Percentiles rank a stretch among this genome's conserved stretches.
These are phyloP conservation scores for Micromesistius poutassou DNA, from an alignment of 2,797 vertebrate species.

Conservation along the genomic window DNA sequence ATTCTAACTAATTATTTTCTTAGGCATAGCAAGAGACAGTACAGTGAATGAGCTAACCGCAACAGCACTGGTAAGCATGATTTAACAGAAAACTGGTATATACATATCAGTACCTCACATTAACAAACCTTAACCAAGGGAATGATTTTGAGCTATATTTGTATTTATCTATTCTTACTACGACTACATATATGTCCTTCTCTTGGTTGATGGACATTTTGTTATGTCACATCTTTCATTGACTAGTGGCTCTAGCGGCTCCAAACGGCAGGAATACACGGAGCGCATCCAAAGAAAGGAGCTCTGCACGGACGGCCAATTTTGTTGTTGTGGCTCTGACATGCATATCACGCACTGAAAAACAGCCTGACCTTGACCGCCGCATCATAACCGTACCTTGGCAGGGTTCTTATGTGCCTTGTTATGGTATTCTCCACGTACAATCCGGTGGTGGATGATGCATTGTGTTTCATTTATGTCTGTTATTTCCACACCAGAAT, in stretches of 20 bases:
- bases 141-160: too few species aligned
- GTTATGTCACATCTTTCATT: too few species aligned
- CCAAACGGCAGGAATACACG: too few species aligned
- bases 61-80: not conserved
- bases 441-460: not conserved
- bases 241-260: too few species aligned
- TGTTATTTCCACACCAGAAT: conserved; percentile 25
- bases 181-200: too few species aligned
- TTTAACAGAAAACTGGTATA: not conserved
- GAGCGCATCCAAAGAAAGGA: too few species aligned
- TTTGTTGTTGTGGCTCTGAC: not conserved
- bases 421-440: not conserved
- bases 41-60: not conserved
- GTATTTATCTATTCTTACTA: too few species aligned
- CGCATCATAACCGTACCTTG: not conserved
- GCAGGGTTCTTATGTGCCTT: not conserved
- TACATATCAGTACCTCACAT: not conserved
- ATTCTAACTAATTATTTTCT: not conserved
- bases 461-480: conserved; percentile 25
- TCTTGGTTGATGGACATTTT: too few species aligned
- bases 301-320: not conserved
- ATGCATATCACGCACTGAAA: too few species aligned
- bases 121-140: not conserved
- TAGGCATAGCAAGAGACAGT: not conserved
- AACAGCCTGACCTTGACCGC: too few species aligned